Evolutionary conservation across 2,797 vertebrate genomes (phyloP).

Genomic region (Otolemur crassicaudatus): DNA sequence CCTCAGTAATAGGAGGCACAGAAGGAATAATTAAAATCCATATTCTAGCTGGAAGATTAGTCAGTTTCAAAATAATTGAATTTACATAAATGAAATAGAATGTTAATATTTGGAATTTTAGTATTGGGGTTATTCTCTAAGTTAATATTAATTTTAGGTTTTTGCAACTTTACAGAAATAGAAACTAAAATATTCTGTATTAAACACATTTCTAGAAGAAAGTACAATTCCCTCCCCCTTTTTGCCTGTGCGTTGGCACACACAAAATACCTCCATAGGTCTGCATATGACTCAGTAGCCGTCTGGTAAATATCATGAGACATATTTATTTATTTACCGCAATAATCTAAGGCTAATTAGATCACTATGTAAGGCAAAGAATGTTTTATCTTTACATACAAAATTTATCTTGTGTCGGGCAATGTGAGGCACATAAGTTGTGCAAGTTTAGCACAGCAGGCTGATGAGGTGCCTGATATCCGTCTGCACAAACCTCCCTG

Average conservation of each 20-base stretch:
- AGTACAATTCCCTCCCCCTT: too few relatives aligned
- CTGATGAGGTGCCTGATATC: neutral
- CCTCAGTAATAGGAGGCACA: neutral
- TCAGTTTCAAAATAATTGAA: neutral
- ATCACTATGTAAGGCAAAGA: neutral
- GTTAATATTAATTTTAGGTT: neutral
- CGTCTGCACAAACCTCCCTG: neutral
- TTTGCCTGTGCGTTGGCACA: neutral
- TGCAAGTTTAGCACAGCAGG: neutral
- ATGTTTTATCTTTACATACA: neutral
- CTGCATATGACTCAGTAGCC: neutral
- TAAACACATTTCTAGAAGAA: neutral
- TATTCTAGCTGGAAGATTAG: neutral
- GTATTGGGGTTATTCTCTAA: slow-evolving; percentile 6
- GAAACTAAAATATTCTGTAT: neutral
- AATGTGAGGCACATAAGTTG: neutral
- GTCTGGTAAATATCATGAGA: neutral
- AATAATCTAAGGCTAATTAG: neutral
- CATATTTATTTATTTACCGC: neutral
- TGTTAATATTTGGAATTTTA: slow-evolving; percentile 5
- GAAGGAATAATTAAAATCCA: slow-evolving; percentile 17
- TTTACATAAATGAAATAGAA: neutral
- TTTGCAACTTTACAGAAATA: neutral
- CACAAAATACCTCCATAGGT: neutral
- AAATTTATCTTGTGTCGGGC: neutral